These are phyloP conservation scores for Ditylenchus weischeri DNA, from an alignment of 2,888 invertebrate species.

Conservation along the genomic window DNA sequence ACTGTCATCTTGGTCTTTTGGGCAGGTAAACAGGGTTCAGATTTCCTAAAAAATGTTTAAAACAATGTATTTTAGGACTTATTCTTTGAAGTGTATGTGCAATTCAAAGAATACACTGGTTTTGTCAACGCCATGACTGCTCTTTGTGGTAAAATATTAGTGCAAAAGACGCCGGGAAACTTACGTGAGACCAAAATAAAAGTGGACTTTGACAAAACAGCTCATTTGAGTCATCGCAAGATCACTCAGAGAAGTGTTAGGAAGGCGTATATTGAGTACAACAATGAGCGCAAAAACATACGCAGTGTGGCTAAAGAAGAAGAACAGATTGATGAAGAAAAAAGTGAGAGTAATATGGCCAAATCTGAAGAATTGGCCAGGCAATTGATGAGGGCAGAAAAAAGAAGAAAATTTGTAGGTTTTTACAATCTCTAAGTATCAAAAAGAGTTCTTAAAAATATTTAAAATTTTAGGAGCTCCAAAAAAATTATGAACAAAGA, in stretches of 20 bases:
- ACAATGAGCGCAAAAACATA: conserved; percentile 13
- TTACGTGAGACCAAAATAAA: conserved; percentile 30
- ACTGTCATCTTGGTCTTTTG: conserved; percentile 31
- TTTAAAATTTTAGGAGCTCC: neutral
- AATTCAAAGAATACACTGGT: conserved; percentile 33
- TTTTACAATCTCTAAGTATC: too few relatives aligned
- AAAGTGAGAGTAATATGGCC: neutral
- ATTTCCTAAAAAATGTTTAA: conserved; percentile 17
- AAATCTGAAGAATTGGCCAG: conserved; percentile 6
- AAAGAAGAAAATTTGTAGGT: conserved; percentile 8
- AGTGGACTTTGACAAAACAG: conserved; percentile 34
- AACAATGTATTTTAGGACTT: conserved; percentile 25
- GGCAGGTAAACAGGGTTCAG: conserved; percentile 13
- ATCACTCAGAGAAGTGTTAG: conserved; percentile 30
- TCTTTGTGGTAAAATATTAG: conserved; percentile 34
- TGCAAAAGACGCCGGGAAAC: conserved; percentile 27
- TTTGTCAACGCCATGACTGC: conserved; percentile 32
- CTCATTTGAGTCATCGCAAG: conserved; percentile 32
- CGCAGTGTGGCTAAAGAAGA: neutral
- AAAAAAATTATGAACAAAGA: conserved; percentile 19
- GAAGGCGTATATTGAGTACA: conserved; percentile 24
- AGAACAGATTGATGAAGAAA: neutral
- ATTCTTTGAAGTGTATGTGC: conserved; percentile 38
- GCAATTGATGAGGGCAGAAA: conserved; percentile 17
- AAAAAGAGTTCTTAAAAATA: neutral